Evolutionary conservation across 2,113 vertebrate species (phyloP).

Genomic region (Myanophis thanlyinensis): DNA sequence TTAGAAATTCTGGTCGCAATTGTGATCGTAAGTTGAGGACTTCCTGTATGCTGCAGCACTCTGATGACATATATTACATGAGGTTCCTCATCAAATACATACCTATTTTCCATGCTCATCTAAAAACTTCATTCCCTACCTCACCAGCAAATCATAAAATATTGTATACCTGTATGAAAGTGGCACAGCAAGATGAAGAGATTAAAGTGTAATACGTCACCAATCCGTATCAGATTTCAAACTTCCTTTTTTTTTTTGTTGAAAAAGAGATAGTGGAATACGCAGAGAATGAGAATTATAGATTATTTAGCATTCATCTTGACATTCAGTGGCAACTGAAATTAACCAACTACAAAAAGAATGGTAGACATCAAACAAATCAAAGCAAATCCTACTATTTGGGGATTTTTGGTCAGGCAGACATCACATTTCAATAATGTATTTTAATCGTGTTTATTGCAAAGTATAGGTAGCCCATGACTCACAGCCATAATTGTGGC

Average conservation of each 20-base stretch:
- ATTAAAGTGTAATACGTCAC: not conserved
- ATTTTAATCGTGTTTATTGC: not conserved
- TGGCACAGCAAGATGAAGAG: not conserved
- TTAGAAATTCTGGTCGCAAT: not conserved
- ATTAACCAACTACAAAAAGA: not conserved
- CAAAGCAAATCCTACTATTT: not conserved
- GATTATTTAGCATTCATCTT: not conserved
- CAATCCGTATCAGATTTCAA: not conserved
- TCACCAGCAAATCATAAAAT: not conserved
- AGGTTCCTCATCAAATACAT: not conserved
- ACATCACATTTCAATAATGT: not conserved
- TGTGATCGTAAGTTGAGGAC: not conserved
- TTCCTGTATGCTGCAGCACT: not conserved
- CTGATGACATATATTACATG: not conserved
- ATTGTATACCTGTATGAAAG: not conserved
- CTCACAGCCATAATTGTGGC: not conserved
- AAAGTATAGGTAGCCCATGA: not conserved
- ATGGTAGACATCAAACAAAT: not conserved
- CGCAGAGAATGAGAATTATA: not conserved
- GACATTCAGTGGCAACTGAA: not conserved
- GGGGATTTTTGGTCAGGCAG: not conserved
- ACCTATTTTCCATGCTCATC: not conserved
- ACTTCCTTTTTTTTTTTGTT: not conserved
- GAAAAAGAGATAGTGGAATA: not conserved
- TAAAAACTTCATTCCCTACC: not conserved